Percentiles rank a stretch among this genome's conserved stretches.
phyloP scores from a whole-genome alignment of 2,888 invertebrate genomes.

The Cabera pusaria region DNA sequence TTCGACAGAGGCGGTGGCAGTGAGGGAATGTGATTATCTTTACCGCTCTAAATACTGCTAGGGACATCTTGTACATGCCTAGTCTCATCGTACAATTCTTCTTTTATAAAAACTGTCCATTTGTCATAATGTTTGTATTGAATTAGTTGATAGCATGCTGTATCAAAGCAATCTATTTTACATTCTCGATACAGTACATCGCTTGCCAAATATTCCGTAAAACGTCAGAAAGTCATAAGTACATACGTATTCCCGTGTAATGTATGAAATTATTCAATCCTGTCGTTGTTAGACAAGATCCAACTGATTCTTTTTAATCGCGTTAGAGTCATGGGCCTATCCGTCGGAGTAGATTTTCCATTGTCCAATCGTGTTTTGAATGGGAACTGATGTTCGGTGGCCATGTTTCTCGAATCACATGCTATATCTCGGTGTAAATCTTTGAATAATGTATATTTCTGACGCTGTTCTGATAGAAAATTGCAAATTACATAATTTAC shows the following conservation, averaged over 20 bases:
- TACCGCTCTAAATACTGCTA: conserved; percentile 85
- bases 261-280: conserved; percentile 79
- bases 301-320: conserved; percentile 70
- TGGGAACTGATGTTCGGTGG: conserved; percentile 68
- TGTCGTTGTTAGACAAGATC: conserved; percentile 67
- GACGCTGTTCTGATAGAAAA: conserved; percentile 59
- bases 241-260: conserved; percentile 78
- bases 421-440: conserved; percentile 67
- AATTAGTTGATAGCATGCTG: conserved; percentile 61
- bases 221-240: conserved; percentile 83
- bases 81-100: conserved; percentile 64
- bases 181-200: conserved; percentile 72
- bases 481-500: conserved; percentile 72
- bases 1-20: conserved; percentile 80
- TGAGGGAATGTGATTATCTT: conserved; percentile 81
- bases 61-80: conserved; percentile 86
- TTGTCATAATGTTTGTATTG: conserved; percentile 45
- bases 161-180: conserved; percentile 62
- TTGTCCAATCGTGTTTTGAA: conserved; percentile 77
- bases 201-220: conserved; percentile 83
- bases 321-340: conserved; percentile 48
- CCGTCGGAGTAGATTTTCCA: conserved; percentile 60
- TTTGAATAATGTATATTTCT: conserved; percentile 59
- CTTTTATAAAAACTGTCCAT: conserved; percentile 52
- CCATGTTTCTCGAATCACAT: conserved; percentile 81